A percentile compares a stretch with the other conserved stretches of the same genome.
phyloP scores from a whole-genome alignment of 2,113 vertebrate species.

The Hassar affinis region DNA sequence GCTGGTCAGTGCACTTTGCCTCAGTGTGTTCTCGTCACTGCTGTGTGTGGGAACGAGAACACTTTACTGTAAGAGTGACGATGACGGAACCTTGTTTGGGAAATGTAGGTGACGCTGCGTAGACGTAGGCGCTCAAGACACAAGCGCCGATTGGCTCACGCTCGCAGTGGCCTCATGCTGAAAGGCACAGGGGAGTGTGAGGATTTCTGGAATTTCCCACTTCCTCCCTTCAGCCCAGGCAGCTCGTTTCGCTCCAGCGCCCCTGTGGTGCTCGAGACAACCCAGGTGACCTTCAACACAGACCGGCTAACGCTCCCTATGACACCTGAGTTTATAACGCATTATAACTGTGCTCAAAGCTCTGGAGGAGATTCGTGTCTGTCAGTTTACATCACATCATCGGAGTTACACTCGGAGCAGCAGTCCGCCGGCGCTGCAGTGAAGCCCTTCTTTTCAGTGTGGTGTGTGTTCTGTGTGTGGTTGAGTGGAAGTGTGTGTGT shows the following conservation, averaged over 20 bases:
- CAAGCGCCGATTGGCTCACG: conserved; percentile 70
- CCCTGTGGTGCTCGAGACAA: conserved; percentile 43
- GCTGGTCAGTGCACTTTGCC: not conserved
- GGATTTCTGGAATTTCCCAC: conserved; percentile 75
- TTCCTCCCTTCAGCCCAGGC: conserved; percentile 72
- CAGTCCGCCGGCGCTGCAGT: not conserved
- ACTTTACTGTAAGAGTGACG: not conserved
- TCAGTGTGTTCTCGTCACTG: not conserved
- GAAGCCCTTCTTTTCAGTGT: not conserved
- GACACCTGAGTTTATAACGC: not conserved
- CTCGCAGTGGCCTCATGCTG: conserved; percentile 69
- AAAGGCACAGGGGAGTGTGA: conserved; percentile 62
- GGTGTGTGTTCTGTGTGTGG: not conserved
- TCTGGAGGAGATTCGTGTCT: not conserved
- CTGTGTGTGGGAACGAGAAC: conserved; percentile 3
- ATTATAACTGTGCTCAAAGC: not conserved
- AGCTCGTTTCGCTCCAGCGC: conserved; percentile 43
- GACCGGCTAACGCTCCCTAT: not conserved
- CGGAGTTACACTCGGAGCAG: no score
- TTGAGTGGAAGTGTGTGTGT: not conserved
- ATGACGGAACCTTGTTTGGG: conserved; percentile 41
- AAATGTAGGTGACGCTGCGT: conserved; percentile 62
- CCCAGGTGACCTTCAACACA: conserved; percentile 15
- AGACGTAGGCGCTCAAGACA: conserved; percentile 58
- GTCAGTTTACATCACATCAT: no score